A percentile compares a stretch with the other conserved stretches of the same genome.
phyloP scores from a whole-genome alignment of 2,888 invertebrate species.

The Megaustenia siamemsis region DNA sequence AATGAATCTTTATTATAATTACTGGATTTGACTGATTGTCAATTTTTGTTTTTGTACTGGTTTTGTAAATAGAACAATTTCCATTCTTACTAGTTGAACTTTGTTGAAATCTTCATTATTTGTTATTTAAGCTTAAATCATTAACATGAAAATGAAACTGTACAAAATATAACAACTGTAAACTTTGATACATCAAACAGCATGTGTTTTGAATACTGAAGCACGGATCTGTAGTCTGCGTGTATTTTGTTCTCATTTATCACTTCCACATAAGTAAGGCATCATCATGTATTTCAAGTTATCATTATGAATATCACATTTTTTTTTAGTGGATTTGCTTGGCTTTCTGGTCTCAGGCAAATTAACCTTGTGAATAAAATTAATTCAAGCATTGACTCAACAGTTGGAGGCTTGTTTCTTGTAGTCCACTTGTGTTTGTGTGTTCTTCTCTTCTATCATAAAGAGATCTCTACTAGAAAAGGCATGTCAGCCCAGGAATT shows the following conservation, averaged over 20 bases:
- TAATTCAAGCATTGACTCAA: constrained; percentile 40
- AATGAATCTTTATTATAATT: too few relatives aligned
- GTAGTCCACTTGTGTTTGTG: too few relatives aligned
- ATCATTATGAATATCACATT: constrained; percentile 41
- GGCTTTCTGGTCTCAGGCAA: constrained; percentile 42
- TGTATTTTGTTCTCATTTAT: background rate
- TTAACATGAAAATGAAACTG: background rate
- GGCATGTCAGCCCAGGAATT: too few relatives aligned
- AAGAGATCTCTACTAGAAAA: too few relatives aligned
- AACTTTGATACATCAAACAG: background rate
- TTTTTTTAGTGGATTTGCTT: constrained; percentile 49
- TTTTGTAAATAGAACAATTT: constrained; percentile 9
- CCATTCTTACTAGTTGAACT: constrained; percentile 17
- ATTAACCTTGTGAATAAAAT: constrained; percentile 50
- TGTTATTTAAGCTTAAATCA: constrained; percentile 11
- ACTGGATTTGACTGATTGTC: too few relatives aligned
- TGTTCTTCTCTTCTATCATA: too few relatives aligned
- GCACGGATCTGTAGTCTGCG: constrained; percentile 10
- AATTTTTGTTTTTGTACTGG: too few relatives aligned
- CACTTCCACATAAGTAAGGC: background rate
- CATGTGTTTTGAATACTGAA: background rate
- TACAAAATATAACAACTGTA: background rate
- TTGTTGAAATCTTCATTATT: constrained; percentile 32
- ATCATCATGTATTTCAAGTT: constrained; percentile 34
- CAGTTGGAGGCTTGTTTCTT: background rate